Base-by-base conservation (phyloP, 2,797 vertebrate species). In the Acanthornis magna region DNA sequence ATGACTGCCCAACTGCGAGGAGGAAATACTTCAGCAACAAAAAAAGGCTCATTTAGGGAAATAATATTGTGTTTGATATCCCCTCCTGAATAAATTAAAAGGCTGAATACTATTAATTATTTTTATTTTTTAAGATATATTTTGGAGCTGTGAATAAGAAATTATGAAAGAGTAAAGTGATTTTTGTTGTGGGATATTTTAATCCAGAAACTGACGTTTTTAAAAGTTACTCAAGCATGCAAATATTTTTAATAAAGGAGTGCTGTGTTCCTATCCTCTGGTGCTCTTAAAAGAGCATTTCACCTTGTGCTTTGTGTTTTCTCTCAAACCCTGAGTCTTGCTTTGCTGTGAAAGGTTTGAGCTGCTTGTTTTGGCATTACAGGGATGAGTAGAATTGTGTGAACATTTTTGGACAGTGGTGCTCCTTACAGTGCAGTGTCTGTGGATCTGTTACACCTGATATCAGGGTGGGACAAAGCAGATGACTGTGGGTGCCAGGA, bases 161-260 rank as follows among this genome's bases (percentile, higher is more conserved):
- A 27, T 57, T n/a, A 13, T 30, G 23, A 21, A 65, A 82, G 29
- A 26, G 5, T 67, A 45, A 85, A 85, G 34, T 57, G 42, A 36
- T 77, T 91, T 90, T 89, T 92, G 21, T 74, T 77, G 20, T 62
- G 53, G 85, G 54, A 78, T 3, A 2, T 81, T 95, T 93, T 90
- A 85, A 81, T 91, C 47, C 58, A 66, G 47, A 65, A 88, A 72
- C 36, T 62, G 47, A 48, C 27, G 78, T 85, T 13, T 80, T 81
- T 65, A 72, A 83, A 83, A 85, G 15, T 54, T 86, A 55, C 38
- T 70, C 38, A 83, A 55, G 63, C 58, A 20, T 68, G 51, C 19
- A 86, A 48, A 20, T 68, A 51, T 83, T 88, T 92, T 65, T 93
- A 87, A 83, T 92, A 88, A 88, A 68, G 48, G 19, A 89, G 15